These are phyloP conservation scores for Naja naja DNA, from an alignment of 2,113 vertebrate genomes.

Conservation along the genomic window DNA sequence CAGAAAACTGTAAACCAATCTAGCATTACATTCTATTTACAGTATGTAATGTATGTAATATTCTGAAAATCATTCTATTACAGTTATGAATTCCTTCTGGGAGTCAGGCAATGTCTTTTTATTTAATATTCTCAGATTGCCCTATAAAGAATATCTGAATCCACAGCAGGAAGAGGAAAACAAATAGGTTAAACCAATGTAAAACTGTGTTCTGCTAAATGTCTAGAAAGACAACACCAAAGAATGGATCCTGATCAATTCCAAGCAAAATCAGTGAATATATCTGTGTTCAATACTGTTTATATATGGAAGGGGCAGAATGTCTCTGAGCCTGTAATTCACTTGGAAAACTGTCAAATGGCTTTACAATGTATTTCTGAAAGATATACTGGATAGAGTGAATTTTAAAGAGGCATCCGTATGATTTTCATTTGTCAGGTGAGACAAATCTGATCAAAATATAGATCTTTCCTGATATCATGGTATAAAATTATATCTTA, in stretches of 20 bases:
- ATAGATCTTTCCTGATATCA: conserved; percentile 65
- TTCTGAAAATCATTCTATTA: not conserved
- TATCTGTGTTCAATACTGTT: not conserved
- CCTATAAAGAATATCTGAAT: not conserved
- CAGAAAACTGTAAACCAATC: not conserved
- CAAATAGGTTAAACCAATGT: not conserved
- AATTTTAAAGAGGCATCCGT: conserved; percentile 67
- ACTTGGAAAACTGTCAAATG: conserved; percentile 56
- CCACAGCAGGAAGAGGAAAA: not conserved
- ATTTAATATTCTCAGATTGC: not conserved
- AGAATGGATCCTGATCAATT: not conserved
- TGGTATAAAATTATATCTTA: conserved; percentile 69
- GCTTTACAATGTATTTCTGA: conserved; percentile 64
- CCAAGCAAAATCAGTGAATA: rapidly evolving
- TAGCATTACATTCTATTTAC: not conserved
- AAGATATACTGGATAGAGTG: conserved; percentile 47
- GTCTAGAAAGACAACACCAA: not conserved
- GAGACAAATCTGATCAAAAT: conserved; percentile 69
- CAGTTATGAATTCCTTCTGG: not conserved
- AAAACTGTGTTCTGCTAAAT: not conserved
- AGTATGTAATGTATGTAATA: not conserved
- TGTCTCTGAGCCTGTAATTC: conserved; percentile 45
- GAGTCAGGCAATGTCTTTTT: not conserved
- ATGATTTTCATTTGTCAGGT: conserved; percentile 66
- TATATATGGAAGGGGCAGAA: conserved; percentile 4